Evolutionary conservation across 2,888 invertebrate species (phyloP), one percentile per base, ranked within the genome.

Genomic region (Plagiodera versicolora): DNA sequence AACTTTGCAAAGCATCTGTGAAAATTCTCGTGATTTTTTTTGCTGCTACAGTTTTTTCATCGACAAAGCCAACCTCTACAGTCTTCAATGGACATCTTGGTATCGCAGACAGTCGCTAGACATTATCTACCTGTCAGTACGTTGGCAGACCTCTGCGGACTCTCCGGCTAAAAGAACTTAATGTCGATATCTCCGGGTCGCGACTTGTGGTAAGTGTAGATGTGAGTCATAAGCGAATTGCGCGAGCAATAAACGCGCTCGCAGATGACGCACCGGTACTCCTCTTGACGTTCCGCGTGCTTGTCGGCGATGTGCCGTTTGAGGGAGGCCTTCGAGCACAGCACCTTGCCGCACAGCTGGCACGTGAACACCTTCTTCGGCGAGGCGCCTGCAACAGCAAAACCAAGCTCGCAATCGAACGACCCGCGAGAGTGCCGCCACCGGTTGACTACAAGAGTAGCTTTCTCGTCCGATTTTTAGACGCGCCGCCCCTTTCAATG

Each of bases 181-280:
- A 92, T 91, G 85, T 92, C 92, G 87, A 91, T 87, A 86, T 92
- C 92, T 83, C 91, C 91, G 79, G 92, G 91, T 84, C 92, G 87
- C 82, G 92, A 92, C 87, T 94, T 94, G 89, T 94, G 94, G 87
- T 94, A 94, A 82, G 94, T 94, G 88, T 94, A 94, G 87, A 94
- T 94, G 86, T 94, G 94, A 83, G 94, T 94, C 92, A 94, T 93
- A 83, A 94, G 87, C 75, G 94, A 94, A 86, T 94, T 94, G 80
- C 94, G 86, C 80, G 94, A 94, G 84, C 94, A 94, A 88, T 94
- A 94, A 77, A 94, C 93, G 78, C 94, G 88, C 85, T 94, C 94
- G 85, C 94, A 94, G 85, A 94, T 93, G 83, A 92, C 90, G 85
- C 94, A 94, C 81, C 93, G 87, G 86, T 93, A 93, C 84, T 94